Conservation (phyloP, 2,888 invertebrate species). For the Alsophila aescularia region DNA sequence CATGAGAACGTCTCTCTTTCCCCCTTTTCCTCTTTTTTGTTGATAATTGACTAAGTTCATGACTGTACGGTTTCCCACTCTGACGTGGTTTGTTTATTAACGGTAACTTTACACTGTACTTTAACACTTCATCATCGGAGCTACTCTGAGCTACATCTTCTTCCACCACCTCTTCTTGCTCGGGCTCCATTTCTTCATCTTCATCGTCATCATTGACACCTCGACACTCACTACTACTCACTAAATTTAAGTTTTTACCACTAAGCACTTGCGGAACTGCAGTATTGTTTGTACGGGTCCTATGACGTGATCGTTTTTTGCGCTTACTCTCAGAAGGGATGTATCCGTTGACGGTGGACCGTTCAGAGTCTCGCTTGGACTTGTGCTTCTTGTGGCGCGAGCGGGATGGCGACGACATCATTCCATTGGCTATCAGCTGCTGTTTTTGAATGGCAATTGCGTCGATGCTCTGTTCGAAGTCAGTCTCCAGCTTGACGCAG, state of each 20-base stretch:
- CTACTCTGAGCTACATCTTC: conserved; percentile 63
- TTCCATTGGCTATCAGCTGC: conserved; percentile 66
- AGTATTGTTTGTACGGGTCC: conserved; percentile 66
- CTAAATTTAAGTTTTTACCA: conserved; percentile 82
- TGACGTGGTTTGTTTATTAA: conserved; percentile 69
- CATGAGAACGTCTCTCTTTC: conserved; percentile 70
- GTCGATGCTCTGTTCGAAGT: conserved; percentile 81
- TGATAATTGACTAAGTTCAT: conserved; percentile 84
- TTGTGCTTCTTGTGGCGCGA: conserved; percentile 75
- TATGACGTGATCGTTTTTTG: conserved; percentile 71
- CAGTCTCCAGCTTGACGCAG: conserved; percentile 78
- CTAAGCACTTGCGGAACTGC: conserved; percentile 73
- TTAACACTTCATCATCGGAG: conserved; percentile 79
- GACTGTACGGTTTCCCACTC: conserved; percentile 83
- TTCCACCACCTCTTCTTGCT: conserved; percentile 47
- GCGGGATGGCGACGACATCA: conserved; percentile 60
- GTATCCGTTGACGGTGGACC: conserved; percentile 65
- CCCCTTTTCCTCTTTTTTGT: conserved; percentile 78
- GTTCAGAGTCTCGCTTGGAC: conserved; percentile 65
- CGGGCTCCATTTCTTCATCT: conserved; percentile 50
- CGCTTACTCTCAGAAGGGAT: conserved; percentile 68
- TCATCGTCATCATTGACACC: conserved; percentile 57
- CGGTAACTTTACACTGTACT: conserved; percentile 78
- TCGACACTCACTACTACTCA: conserved; percentile 79
- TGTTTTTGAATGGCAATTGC: conserved; percentile 73